Base-by-base conservation (phyloP, 2,888 invertebrate species). In the Conops quadrifasciatus region DNA sequence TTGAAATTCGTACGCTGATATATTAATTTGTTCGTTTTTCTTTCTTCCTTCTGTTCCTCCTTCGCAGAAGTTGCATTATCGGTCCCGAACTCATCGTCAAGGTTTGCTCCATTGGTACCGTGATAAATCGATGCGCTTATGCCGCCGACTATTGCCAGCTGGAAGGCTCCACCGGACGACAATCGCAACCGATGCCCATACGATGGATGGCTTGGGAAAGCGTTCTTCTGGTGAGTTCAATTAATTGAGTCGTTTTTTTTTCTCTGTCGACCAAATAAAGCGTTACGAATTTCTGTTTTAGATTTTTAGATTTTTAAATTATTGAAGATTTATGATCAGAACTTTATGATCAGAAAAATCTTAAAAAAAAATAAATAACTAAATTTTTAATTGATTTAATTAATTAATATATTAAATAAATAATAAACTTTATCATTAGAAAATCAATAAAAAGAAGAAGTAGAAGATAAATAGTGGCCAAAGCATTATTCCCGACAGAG, bases 151-250 rank as follows among this genome's bases (percentile, higher is more conserved):
- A 95, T 85, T 94, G 92, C 87, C 89, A 91, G 81, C 88, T 93
- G 77, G 92, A 92, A 79, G 92, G 91, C 71, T 88, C 90, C 72
- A 87, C 90, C 75, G 89, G 90, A 71, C 82, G 86, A 74, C 84
- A 86, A 78, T 82, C 85, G 51, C 86, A 86, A 76, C 88, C 90
- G 30, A 87, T 95, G 78, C 94, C 95, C 24, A 90, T 95, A 77
- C 88, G 95, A 79, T 94, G 94, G 94, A 94, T 94, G 94, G 91
- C 94, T 26, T 94, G 94, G 93, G 94, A 94, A 84, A 92, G 92
- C 82, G 90, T 94, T 75, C 87, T 94, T 73, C 82, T 91, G 89
- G 92, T 92, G 86, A 88, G 88, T 86, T 11, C 36, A 26, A 7
- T 4, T 19, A 19, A n/a, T 7, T 30, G 11, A n/a, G 26, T 24